phyloP scores from a whole-genome alignment of 2,888 invertebrate species.

The Drosophila basisetae region DNA sequence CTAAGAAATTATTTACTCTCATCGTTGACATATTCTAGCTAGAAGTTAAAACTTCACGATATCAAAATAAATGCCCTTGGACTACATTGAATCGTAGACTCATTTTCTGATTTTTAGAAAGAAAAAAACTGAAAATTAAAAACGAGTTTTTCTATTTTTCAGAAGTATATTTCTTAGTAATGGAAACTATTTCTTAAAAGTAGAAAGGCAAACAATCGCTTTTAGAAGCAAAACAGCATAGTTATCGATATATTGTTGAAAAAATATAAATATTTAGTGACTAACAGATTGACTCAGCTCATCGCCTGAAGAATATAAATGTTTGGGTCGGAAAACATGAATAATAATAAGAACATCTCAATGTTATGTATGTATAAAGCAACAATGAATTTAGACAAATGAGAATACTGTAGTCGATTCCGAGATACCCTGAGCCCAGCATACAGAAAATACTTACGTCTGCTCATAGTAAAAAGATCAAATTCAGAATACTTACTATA shows the following conservation, averaged over 20 bases:
- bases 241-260: neutral
- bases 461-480: too few relatives aligned
- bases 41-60: neutral
- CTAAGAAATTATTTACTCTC: neutral
- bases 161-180: neutral
- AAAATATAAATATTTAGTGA: neutral
- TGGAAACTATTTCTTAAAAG: neutral
- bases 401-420: neutral
- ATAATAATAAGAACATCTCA: neutral
- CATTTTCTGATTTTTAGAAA: neutral
- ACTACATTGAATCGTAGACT: neutral
- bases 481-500: too few relatives aligned
- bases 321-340: neutral
- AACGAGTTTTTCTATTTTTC: neutral
- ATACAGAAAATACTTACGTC: too few relatives aligned
- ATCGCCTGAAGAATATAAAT: neutral
- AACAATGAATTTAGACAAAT: neutral
- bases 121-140: neutral
- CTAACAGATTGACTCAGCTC: neutral
- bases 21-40: neutral
- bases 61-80: neutral
- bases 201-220: neutral
- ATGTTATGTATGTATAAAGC: neutral
- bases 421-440: neutral
- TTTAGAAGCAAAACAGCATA: neutral